phyloP scores from a whole-genome alignment of 2,888 invertebrate genomes.

The Endotricha flammealis region DNA sequence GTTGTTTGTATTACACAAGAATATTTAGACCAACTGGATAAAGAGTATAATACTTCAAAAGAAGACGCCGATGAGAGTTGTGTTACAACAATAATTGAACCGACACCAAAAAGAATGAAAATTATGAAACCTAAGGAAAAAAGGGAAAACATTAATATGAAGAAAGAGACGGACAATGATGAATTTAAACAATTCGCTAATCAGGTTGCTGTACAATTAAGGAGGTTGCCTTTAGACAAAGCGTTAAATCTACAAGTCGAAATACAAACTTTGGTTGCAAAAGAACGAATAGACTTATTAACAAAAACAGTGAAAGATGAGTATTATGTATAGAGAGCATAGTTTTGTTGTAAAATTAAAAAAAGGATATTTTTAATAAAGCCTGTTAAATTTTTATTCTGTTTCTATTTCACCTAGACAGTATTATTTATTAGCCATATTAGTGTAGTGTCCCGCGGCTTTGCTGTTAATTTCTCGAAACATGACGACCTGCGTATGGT shows the following conservation, averaged over 20 bases:
- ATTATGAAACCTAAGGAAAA: neutral
- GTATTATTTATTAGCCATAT: too few species aligned
- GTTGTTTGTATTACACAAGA: constrained; percentile 13
- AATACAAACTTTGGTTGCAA: constrained; percentile 13
- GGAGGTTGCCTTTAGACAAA: constrained; percentile 14
- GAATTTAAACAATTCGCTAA: constrained; percentile 12
- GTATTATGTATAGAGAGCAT: constrained; percentile 23
- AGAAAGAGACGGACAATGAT: neutral
- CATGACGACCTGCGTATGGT: too few species aligned
- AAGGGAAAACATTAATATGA: too few species aligned
- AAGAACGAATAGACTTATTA: constrained; percentile 12
- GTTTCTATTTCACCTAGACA: too few species aligned
- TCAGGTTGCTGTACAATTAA: constrained; percentile 6
- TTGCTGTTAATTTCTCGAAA: too few species aligned
- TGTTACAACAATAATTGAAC: neutral
- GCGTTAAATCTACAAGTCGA: constrained; percentile 15
- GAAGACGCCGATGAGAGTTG: too few species aligned
- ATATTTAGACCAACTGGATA: constrained; percentile 9
- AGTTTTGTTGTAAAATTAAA: too few species aligned
- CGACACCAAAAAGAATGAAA: neutral
- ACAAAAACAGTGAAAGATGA: neutral
- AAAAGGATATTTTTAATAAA: too few species aligned
- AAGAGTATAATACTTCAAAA: too few species aligned
- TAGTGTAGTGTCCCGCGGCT: too few species aligned
- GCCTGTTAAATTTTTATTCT: too few species aligned